A percentile compares a stretch with the other conserved stretches of the same genome.
phyloP scores from a whole-genome alignment of 2,113 vertebrate genomes.

The Lontra canadensis region DNA sequence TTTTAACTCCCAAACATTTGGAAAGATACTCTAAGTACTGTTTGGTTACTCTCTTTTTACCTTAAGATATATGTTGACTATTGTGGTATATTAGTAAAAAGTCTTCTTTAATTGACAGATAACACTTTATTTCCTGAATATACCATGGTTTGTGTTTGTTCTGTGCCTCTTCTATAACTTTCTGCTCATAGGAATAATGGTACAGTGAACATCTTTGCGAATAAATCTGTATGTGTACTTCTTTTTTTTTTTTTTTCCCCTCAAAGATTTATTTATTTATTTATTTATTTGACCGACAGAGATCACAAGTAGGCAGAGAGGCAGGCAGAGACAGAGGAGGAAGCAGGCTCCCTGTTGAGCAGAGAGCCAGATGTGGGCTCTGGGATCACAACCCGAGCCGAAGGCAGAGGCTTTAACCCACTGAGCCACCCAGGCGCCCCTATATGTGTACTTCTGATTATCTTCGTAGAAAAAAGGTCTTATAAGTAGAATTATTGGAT shows the following conservation, averaged over 20 bases:
- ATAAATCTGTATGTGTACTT: not conserved
- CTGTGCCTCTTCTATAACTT: not conserved
- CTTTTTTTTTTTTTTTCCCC: no score
- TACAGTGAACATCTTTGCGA: not conserved
- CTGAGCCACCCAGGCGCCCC: no score
- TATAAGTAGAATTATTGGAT: not conserved
- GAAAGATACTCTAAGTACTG: not conserved
- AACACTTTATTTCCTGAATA: not conserved
- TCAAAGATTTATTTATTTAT: no score
- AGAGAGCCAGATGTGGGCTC: no score
- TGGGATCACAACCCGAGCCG: no score
- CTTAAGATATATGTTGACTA: not conserved
- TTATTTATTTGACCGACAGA: no score
- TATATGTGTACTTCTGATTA: not conserved
- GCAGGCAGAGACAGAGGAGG: no score
- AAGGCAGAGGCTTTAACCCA: no score
- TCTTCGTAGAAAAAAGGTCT: not conserved
- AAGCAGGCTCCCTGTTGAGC: no score
- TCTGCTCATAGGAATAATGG: not conserved
- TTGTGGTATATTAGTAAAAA: not conserved
- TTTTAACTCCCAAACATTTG: not conserved
- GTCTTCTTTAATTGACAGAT: not conserved
- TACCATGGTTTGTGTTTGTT: not conserved
- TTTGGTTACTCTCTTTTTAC: not conserved
- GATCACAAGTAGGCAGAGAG: no score